phyloP scores from a whole-genome alignment of 2,113 vertebrate genomes.

The Urocolius indicus region DNA sequence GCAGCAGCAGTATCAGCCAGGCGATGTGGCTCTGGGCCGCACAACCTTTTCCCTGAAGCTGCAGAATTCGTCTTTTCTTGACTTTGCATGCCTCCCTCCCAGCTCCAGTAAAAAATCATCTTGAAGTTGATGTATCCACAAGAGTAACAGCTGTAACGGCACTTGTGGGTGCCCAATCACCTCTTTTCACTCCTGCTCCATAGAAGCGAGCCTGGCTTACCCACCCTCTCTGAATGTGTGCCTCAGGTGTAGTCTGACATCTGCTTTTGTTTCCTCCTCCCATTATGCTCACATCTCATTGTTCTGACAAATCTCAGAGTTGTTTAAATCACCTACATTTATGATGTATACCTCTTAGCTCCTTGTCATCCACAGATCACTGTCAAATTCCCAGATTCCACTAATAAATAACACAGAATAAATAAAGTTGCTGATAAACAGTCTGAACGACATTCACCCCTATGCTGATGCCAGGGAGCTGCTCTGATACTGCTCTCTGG shows the following conservation, averaged over 20 bases:
- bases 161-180: accelerated
- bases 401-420: slow-evolving; percentile 6
- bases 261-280: accelerated
- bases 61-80: neutral
- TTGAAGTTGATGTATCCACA: neutral
- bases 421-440: neutral
- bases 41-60: neutral
- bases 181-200: neutral
- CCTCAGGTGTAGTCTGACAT: neutral
- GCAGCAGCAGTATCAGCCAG: neutral
- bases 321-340: slow-evolving; percentile 7
- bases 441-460: neutral
- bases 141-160: neutral
- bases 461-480: accelerated
- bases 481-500: neutral
- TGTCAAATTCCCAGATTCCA: slow-evolving; percentile 24
- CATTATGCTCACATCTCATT: accelerated
- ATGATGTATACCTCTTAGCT: neutral
- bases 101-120: neutral
- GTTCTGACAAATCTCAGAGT: neutral
- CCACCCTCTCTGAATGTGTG: neutral
- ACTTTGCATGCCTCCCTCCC: neutral
- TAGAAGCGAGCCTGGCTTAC: neutral
- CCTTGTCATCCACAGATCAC: neutral
- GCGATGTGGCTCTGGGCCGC: accelerated